Percentiles rank a stretch among this genome's conserved stretches.
phyloP scores from a whole-genome alignment of 2,888 invertebrate species.

The Allolobophora icterica region DNA sequence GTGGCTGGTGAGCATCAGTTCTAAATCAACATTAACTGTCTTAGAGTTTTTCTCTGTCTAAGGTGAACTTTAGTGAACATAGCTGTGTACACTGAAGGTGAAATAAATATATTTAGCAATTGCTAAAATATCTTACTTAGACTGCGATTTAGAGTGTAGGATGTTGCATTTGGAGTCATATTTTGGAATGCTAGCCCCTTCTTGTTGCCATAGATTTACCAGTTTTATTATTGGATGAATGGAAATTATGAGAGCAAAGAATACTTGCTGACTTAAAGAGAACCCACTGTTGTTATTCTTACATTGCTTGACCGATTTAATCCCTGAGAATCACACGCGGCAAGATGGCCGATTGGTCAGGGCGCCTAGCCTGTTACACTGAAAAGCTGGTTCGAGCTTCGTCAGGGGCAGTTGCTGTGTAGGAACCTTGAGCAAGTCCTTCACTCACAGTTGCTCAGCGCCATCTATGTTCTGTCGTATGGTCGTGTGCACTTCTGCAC shows the following conservation, averaged over 20 bases:
- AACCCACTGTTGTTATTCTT: neutral
- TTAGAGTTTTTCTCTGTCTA: neutral
- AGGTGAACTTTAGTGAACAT: neutral
- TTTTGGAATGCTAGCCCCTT: neutral
- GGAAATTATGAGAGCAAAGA: neutral
- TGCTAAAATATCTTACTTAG: neutral
- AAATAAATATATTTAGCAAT: neutral
- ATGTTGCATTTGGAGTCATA: neutral
- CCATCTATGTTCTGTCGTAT: no score
- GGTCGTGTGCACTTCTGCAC: no score
- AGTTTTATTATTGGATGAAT: neutral
- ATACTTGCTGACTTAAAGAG: neutral
- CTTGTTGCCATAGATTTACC: neutral
- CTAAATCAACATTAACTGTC: neutral
- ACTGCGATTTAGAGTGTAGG: neutral
- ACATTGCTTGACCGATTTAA: neutral
- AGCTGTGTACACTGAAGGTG: neutral
- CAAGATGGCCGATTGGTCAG: no score
- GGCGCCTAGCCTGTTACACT: no score
- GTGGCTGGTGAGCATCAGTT: slow-evolving; percentile 43
- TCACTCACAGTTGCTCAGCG: no score
- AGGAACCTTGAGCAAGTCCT: no score
- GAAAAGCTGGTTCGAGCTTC: no score
- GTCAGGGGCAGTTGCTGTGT: no score
- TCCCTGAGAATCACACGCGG: neutral